phyloP scores from a whole-genome alignment of 2,797 vertebrate genomes.

The Cynodonichthys magdalenae region DNA sequence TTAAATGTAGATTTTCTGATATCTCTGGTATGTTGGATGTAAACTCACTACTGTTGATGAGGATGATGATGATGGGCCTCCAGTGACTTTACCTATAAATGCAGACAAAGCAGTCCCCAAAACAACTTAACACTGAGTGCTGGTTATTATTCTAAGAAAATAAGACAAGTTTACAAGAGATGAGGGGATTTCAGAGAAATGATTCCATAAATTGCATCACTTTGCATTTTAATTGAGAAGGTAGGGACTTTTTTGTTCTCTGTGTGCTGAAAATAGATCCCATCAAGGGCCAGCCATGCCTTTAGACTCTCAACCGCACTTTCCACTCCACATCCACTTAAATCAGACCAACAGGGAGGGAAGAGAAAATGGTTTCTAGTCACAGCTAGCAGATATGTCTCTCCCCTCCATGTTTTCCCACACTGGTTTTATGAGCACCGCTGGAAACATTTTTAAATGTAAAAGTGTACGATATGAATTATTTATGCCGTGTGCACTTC shows the following conservation, averaged over 20 bases:
- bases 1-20: too few relatives aligned
- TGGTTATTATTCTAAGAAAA: too few relatives aligned
- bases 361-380: constrained; percentile 45
- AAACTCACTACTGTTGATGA: too few relatives aligned
- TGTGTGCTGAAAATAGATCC: constrained; percentile 59
- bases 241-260: constrained; percentile 38
- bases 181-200: not conserved
- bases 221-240: constrained; percentile 19
- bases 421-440: constrained; percentile 17
- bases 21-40: too few relatives aligned
- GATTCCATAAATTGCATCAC: constrained; percentile 1
- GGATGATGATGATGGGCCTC: too few relatives aligned
- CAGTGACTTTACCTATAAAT: too few relatives aligned
- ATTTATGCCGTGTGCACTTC: constrained; percentile 65
- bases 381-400: constrained; percentile 31
- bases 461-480: constrained; percentile 58
- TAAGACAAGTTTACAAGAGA: not conserved
- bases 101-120: too few relatives aligned
- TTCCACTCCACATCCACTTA: constrained; percentile 69
- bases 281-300: constrained; percentile 53
- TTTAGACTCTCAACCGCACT: constrained; percentile 54
- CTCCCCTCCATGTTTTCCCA: constrained; percentile 12
- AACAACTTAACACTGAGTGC: too few relatives aligned
- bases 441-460: constrained; percentile 28
- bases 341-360: constrained; percentile 77